Conservation (phyloP, 2,888 invertebrate species). For the Allolobophora icterica region DNA sequence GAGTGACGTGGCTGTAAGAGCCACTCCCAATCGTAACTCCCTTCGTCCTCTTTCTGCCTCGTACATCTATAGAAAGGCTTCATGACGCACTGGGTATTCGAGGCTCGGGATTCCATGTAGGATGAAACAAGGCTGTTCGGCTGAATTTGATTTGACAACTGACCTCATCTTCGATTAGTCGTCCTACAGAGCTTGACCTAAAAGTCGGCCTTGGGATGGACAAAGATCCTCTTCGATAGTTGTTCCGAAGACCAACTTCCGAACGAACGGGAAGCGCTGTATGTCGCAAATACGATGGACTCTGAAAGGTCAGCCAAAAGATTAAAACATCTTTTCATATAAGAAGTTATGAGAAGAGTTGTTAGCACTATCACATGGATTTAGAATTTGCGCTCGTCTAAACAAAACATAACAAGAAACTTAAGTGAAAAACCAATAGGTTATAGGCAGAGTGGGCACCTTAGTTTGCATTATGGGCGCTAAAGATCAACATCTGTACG, state of each 20-base stretch:
- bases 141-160: not conserved
- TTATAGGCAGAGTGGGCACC: too few species aligned
- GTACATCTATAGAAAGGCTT: not conserved
- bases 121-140: not conserved
- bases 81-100: not conserved
- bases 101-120: not conserved
- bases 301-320: not conserved
- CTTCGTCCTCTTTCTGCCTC: not conserved
- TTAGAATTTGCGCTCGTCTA: too few species aligned
- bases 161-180: not conserved
- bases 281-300: not conserved
- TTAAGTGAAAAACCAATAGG: not conserved
- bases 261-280: not conserved
- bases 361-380: too few species aligned
- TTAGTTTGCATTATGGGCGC: too few species aligned
- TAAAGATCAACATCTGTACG: not conserved
- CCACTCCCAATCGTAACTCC: not conserved
- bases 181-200: constrained; percentile 1
- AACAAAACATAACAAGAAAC: too few species aligned
- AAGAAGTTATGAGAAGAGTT: too few species aligned
- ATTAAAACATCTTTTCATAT: too few species aligned
- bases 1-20: not conserved
- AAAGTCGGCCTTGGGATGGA: not conserved
- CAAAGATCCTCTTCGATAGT: not conserved
- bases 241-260: not conserved